phyloP scores from a whole-genome alignment of 2,888 invertebrate species.

The Parnassius orleans region DNA sequence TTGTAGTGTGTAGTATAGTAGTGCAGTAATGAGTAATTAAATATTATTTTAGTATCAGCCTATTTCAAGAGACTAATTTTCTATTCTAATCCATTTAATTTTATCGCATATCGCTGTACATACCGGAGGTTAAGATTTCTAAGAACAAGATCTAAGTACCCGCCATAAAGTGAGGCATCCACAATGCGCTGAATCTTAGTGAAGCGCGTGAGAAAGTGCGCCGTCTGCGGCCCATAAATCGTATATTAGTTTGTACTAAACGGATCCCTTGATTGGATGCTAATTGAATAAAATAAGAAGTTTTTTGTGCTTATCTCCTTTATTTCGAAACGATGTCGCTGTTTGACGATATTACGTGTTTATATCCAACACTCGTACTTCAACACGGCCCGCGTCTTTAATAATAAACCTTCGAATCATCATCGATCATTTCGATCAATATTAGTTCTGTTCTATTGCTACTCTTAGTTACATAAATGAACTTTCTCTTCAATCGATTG shows the following conservation, averaged over 20 bases:
- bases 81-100: conserved; percentile 1
- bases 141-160: conserved; percentile 35
- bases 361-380: conserved; percentile 36
- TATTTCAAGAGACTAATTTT: conserved; percentile 1
- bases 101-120: conserved; percentile 36
- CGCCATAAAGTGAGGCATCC: conserved; percentile 45
- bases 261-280: conserved; percentile 66
- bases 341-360: conserved; percentile 20
- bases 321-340: conserved; percentile 49
- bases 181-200: conserved; percentile 52
- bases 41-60: not conserved
- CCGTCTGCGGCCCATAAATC: conserved; percentile 56
- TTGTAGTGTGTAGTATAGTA: no score
- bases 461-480: conserved; percentile 66
- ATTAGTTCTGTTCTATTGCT: conserved; percentile 61
- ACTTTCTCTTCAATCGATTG: conserved; percentile 58
- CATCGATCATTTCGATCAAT: conserved; percentile 56
- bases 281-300: conserved; percentile 66
- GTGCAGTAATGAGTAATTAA: no score
- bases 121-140: conserved; percentile 18
- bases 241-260: conserved; percentile 59
- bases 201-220: conserved; percentile 66
- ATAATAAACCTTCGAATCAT: conserved; percentile 50
- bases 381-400: conserved; percentile 43
- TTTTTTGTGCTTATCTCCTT: conserved; percentile 47